Conservation (phyloP, 2,113 vertebrate species). For the Diphyllodes magnificus region DNA sequence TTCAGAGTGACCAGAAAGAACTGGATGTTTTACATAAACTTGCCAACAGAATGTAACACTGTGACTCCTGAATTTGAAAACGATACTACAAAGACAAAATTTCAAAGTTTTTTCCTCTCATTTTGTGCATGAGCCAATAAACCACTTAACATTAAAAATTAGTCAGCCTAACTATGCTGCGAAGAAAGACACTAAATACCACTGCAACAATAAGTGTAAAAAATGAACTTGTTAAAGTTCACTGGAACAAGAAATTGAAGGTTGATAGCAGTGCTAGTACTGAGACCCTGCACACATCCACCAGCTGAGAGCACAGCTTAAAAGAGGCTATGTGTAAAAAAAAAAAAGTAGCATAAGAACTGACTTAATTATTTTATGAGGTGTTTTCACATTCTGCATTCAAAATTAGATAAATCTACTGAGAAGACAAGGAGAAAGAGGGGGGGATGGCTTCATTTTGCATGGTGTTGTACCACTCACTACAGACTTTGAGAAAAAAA, state of each 20-base stretch:
- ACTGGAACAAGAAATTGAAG: not conserved
- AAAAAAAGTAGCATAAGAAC: not conserved
- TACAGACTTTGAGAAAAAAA: not conserved
- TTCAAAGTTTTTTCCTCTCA: not conserved
- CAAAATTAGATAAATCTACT: not conserved
- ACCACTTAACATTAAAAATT: not conserved
- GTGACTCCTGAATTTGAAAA: not conserved
- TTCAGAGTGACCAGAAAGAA: not conserved
- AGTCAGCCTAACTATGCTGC: not conserved
- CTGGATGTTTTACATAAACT: not conserved
- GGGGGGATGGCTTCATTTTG: rapidly evolving
- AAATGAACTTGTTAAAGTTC: not conserved
- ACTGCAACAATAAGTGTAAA: not conserved
- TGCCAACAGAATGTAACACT: rapidly evolving
- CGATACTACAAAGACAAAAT: rapidly evolving
- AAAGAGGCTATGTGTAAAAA: not conserved
- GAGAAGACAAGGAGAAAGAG: not conserved
- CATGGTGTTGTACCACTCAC: not conserved
- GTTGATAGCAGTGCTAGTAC: not conserved
- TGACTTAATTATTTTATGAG: not conserved
- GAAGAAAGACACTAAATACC: not conserved
- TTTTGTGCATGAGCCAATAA: not conserved
- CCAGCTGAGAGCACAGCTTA: not conserved
- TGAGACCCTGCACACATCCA: not conserved
- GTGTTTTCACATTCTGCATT: not conserved